phyloP scores from a whole-genome alignment of 2,888 invertebrate genomes.

The Prosapia bicincta region DNA sequence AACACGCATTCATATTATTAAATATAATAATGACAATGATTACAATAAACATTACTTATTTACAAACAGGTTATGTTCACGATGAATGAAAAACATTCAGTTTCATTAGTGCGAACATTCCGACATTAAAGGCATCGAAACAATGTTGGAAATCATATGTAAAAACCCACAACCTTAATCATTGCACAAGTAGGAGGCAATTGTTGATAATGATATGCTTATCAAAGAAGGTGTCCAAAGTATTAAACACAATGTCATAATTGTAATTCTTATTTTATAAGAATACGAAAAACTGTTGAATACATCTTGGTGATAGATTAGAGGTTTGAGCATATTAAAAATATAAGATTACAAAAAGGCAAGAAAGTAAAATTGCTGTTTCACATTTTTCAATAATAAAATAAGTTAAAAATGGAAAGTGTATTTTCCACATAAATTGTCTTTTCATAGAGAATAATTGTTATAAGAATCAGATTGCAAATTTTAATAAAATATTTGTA shows the following conservation, averaged over 20 bases:
- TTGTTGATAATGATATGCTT: background rate
- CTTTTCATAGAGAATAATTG: too few species aligned
- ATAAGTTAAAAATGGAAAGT: too few species aligned
- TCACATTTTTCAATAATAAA: too few species aligned
- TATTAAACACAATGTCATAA: background rate
- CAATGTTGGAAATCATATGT: background rate
- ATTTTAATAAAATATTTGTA: too few species aligned
- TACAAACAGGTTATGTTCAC: constrained; percentile 29
- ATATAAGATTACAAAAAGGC: too few species aligned
- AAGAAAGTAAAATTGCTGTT: too few species aligned
- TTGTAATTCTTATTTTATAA: too few species aligned
- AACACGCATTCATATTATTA: constrained; percentile 27
- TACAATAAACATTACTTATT: constrained; percentile 30
- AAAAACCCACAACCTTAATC: background rate
- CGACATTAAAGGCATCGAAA: background rate
- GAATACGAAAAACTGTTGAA: too few species aligned
- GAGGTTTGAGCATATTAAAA: too few species aligned
- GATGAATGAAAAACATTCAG: background rate
- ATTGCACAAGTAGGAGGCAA: background rate
- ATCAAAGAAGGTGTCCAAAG: background rate
- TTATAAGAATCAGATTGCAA: too few species aligned
- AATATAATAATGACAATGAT: constrained; percentile 28
- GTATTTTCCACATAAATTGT: too few species aligned
- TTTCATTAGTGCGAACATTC: background rate
- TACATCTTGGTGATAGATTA: too few species aligned